Evolutionary conservation across 92 coral and sea anemone species (phyloP), one percentile per base, ranked within the genome.

Genomic region (Virgularia gustaviana): DNA sequence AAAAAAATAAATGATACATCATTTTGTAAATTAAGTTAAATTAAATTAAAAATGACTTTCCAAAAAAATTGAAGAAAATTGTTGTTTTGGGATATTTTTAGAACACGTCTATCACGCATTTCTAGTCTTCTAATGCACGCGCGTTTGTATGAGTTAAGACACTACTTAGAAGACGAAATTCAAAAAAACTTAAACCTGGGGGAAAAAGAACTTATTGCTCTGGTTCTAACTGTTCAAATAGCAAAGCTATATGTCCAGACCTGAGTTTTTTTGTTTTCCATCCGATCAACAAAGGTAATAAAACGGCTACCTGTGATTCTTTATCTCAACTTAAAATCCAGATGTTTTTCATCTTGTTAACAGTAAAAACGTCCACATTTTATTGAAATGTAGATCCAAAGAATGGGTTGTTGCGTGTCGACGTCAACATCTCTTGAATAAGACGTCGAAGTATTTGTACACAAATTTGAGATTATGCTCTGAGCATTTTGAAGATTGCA

Each of bases 211-310:
- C 60, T 0, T 25, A 54, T n/a, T 54, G 60, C 60, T 54, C 60
- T 18, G 60, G 32, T 18, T 20, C 12, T 35, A 54, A 54, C 30
- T 54, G 60, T 54, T 54, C 60, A 3, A 20, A 54, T 20, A 54
- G 60, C 30, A 54, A 54, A 54, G 29, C 0, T 18, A 24, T 35
- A 54, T 35, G 60, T 2, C 60, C 60, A 54, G 60, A 54, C 30
- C 30, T 54, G 60, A 54, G 60, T 54, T 54, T 54, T 35, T 54
- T 54, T 54, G 60, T 54, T 54, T 54, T 20, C 60, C 60, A 54
- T 18, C 25, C 25, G 60, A n/a, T n/a, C n/a, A n/a, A n/a, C n/a
- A n/a, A n/a, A n/a, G n/a, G n/a, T n/a, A n/a, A n/a, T n/a, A n/a
- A 45, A 45, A 45, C 15, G 19, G 20, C 20, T 15, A 15, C 53